Evolutionary conservation across 2,888 invertebrate genomes (phyloP).

Genomic region (Cremastobaeus sp.): DNA sequence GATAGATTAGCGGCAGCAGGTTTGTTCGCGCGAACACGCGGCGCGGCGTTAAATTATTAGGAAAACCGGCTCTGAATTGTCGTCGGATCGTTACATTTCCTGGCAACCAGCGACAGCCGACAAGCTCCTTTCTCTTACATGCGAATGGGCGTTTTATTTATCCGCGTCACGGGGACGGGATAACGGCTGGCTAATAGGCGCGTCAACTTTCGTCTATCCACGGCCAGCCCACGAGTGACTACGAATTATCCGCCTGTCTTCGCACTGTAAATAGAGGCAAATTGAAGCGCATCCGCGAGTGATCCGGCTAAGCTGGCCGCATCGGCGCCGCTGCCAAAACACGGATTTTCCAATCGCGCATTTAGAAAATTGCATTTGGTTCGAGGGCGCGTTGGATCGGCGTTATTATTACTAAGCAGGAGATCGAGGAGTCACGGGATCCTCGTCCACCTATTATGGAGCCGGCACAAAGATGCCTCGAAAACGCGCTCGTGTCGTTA

Average conservation of each 20-base stretch:
- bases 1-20: constrained; percentile 55
- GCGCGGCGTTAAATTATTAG: constrained; percentile 50
- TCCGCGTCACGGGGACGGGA: constrained; percentile 53
- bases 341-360: too few relatives aligned
- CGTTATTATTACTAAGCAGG: background rate
- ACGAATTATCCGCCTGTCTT: constrained; percentile 44
- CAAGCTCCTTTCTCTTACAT: constrained; percentile 60
- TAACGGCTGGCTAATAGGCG: constrained; percentile 62
- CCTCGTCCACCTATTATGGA: constrained; percentile 56
- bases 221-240: constrained; percentile 48
- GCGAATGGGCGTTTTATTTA: constrained; percentile 63
- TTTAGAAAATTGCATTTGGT: too few relatives aligned
- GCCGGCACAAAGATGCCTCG: constrained; percentile 67
- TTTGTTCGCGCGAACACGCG: constrained; percentile 54
- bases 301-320: too few relatives aligned
- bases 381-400: too few relatives aligned
- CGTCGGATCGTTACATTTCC: constrained; percentile 56
- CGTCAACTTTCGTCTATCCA: constrained; percentile 57
- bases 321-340: too few relatives aligned
- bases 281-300: constrained; percentile 35
- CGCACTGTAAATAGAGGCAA: constrained; percentile 17
- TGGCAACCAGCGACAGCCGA: constrained; percentile 51
- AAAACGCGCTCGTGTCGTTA: constrained; percentile 72
- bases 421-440: constrained; percentile 56
- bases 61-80: constrained; percentile 57